Base-by-base conservation (phyloP, 2,888 invertebrate species). In the Dione juno region DNA sequence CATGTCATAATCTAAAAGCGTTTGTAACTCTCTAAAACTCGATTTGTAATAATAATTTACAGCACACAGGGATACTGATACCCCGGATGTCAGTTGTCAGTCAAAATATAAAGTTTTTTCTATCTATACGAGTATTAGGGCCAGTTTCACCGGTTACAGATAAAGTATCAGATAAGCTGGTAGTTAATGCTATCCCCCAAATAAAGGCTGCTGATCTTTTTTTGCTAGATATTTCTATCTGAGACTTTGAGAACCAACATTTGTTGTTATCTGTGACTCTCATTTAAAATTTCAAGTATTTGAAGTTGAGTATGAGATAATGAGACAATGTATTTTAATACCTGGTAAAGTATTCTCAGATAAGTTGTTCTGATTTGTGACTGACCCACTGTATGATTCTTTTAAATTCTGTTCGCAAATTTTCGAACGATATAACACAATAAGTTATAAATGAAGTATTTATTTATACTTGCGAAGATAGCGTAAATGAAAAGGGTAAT, bases 11-110 rank as follows among this genome's bases (percentile, higher is more conserved):
- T 35, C 37, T 54, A 37, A 54, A 54, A 16, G 54, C 54, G 54
- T 54, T 54, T 54, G 54, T 54, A 37, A 37, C n/a, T n/a, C n/a
- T n/a, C n/a, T n/a, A 54, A 37, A 54, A 54, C 54, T 54, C 54
- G 54, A 54, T 54, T 54, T 16, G n/a, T n/a, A n/a, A 37, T 54
- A 54, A 54, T 54, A 37, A 54, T 54, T 54, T 54, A 54, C 37
- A 37, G 37, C 37, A 37, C 35, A 10, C 37, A 16, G 3, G 54
- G n/a, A 16, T 11, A n/a, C n/a, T n/a, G 54, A 37, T n/a, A 37
- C 10, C n/a, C n/a, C 5, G 37, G 54, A 35, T 8, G 10, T 1
- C 8, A n/a, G 35, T 11, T 16, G 16, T 16, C 3, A 16, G 54
- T 37, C 35, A 54, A 54, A 37, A 16, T 10, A 16, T 28, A 16